Evolutionary conservation across 2,113 vertebrate genomes (phyloP), one percentile per base, ranked within the genome.

Genomic region (Cygnus atratus): DNA sequence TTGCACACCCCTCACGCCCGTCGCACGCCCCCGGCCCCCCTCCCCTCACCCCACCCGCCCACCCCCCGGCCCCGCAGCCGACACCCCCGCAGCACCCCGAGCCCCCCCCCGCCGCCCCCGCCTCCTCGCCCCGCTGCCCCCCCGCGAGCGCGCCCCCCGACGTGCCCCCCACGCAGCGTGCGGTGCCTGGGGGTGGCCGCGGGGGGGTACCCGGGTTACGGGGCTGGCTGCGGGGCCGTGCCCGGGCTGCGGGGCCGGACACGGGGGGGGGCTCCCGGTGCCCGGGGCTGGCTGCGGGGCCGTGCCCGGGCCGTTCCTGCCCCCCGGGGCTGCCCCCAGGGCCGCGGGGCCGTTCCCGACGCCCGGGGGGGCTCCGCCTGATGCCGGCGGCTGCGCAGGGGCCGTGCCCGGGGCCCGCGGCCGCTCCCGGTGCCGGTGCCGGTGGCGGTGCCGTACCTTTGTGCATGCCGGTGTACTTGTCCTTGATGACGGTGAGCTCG

Each of bases 381-480:
- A 18, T 24, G 13, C 31, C 50, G 8, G 28, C 46, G 59, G 59
- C 59, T 35, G 58, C 35, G 4, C 20, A 10, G 50, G 1, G 19
- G 21, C 26, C 11, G 3, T 1, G 19, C 12, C 28, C 37, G 39
- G 71, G 29, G 52, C 20, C 13, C 8, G 13, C 26, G 33, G 31
- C 68, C 15, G 11, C 19, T 3, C 8, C 8, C 54, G 13, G 19
- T 26, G 31, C 31, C 7, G 33, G 8, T 17, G 18, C 39, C 13
- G 50, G 16, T 29, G 50, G 4, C 54, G 13, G 17, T 4, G 43
- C 97, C 96, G 37, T 97, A 99, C 99, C 99, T 99, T 99, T 99
- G 98, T 99, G 99, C 99, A 99, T 99, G 82, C 99, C 99, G n/a
- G 99, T 99, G 98, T 99, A 99, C 98, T 99, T 99, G 98, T 99